A percentile compares a stretch with the other conserved stretches of the same genome.
Conservation (phyloP, 2,888 invertebrate genomes). For the Dexiosoma caninum region DNA sequence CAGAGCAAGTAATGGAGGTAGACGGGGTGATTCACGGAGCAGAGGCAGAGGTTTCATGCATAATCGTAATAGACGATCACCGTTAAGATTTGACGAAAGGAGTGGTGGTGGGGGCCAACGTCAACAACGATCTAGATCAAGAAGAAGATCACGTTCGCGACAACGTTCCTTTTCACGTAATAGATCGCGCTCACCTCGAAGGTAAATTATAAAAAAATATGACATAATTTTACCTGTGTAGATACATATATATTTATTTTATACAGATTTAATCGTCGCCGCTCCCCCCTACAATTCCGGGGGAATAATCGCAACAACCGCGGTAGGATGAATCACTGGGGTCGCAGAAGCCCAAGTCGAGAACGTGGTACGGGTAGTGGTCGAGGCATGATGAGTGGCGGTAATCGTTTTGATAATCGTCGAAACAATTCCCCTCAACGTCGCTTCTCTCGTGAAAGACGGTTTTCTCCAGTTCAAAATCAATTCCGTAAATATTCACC, state of each 20-base stretch:
- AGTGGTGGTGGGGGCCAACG: slow-evolving; percentile 65
- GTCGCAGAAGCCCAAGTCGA: slow-evolving; percentile 71
- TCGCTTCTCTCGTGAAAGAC: slow-evolving; percentile 71
- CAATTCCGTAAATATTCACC: slow-evolving; percentile 75
- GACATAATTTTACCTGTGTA: neutral
- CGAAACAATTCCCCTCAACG: slow-evolving; percentile 67
- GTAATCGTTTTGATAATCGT: slow-evolving; percentile 67
- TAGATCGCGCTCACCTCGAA: slow-evolving; percentile 75
- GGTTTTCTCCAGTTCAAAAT: slow-evolving; percentile 70
- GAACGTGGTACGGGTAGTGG: slow-evolving; percentile 70
- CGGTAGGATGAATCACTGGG: slow-evolving; percentile 72
- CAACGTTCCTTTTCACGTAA: slow-evolving; percentile 75
- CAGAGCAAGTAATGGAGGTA: slow-evolving; percentile 67
- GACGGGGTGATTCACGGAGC: slow-evolving; percentile 69
- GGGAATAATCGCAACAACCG: slow-evolving; percentile 70
- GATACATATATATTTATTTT: neutral
- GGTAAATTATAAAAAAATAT: slow-evolving; percentile 68
- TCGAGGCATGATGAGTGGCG: slow-evolving; percentile 61
- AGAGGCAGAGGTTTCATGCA: slow-evolving; percentile 66
- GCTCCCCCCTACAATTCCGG: slow-evolving; percentile 72
- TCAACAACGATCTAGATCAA: slow-evolving; percentile 74
- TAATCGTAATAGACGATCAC: slow-evolving; percentile 54
- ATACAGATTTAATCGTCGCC: slow-evolving; percentile 74
- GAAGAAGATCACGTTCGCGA: slow-evolving; percentile 72
- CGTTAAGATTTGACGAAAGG: slow-evolving; percentile 67